Evolutionary conservation across 53 echinoderm and acorn worm species (phyloP), one percentile per base, ranked within the genome.

Genomic region (Antedon mediterranea): DNA sequence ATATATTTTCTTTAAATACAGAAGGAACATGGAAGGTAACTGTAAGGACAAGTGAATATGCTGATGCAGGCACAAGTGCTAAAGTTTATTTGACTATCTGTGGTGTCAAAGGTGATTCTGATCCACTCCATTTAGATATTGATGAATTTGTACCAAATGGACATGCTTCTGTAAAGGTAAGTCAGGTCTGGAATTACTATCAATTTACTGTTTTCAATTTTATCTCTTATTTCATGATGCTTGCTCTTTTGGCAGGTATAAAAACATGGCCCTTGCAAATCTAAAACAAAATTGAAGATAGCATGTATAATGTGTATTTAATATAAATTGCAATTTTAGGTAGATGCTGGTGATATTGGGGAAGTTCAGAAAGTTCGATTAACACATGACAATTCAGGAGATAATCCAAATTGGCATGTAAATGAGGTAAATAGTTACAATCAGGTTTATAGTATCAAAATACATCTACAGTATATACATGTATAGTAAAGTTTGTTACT

Each of bases 331-430:
- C 34, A 33, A 13, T 76, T 81, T 20, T 72, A 91, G 91, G 77
- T 91, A 72, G 83, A 84, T 28, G 28, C 80, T 8, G 81, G 73
- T 18, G 77, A 79, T 3, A 74, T 91, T 29, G 84, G 81, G 76
- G 81, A 79, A 43, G 77, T 91, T 23, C 77, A 81, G 1, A 85
- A 88, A 32, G 86, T 86, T 30, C 76, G 91, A 76, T 76, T 91
- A 15, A 84, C 86, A 28, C 88, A 91, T 77, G 86, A 91, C 78
- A 86, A 91, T 79, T 75, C 79, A 76, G 88, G 91, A 33, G 88
- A 83, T 28, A 88, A 80, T 74, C 84, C 88, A 28, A 72, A 73
- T 20, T 88, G 84, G 84, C 88, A 88, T 73, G 81, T 88, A n/a
- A 71, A 88, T 33, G 77, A 84, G 72, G 87, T 87, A 79, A 71